phyloP scores from a whole-genome alignment of 1,140 invertebrate species.

The Radopholus similis region DNA sequence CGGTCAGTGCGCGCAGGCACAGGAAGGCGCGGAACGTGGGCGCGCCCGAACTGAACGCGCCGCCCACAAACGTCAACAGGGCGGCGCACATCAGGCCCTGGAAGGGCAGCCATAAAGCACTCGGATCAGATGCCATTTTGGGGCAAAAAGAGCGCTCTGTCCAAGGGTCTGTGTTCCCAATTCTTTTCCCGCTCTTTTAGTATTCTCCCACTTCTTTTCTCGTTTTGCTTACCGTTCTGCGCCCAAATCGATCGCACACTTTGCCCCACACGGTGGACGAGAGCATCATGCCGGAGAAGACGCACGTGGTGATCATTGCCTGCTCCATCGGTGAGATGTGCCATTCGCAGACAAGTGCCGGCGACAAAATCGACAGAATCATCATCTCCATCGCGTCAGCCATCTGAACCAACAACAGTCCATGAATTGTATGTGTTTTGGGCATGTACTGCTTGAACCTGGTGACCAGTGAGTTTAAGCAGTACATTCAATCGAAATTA shows the following conservation, averaged over 20 bases:
- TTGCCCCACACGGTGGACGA: slow-evolving; percentile 92
- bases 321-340: slow-evolving; percentile 73
- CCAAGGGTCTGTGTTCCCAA: no score
- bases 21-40: slow-evolving; percentile 86
- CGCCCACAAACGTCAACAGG: slow-evolving; percentile 82
- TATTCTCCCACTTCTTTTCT: no score
- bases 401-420: no score
- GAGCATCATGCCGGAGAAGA: slow-evolving; percentile 93
- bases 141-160: background rate
- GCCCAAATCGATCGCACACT: slow-evolving; percentile 85
- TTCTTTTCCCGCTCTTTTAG: no score
- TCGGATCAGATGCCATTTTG: no score
- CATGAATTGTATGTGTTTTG: no score
- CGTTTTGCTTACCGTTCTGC: no score
- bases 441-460: no score
- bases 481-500: no score
- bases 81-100: slow-evolving; percentile 82
- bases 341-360: slow-evolving; percentile 88
- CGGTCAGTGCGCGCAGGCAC: slow-evolving; percentile 80
- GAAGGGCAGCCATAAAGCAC: slow-evolving; percentile 59
- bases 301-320: slow-evolving; percentile 75
- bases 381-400: slow-evolving; percentile 97
- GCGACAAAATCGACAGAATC: slow-evolving; percentile 84
- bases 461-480: no score
- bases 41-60: slow-evolving; percentile 80